Evolutionary conservation across 2,113 vertebrate genomes (phyloP).

Genomic region (Astatotilapia flaviijosephi): DNA sequence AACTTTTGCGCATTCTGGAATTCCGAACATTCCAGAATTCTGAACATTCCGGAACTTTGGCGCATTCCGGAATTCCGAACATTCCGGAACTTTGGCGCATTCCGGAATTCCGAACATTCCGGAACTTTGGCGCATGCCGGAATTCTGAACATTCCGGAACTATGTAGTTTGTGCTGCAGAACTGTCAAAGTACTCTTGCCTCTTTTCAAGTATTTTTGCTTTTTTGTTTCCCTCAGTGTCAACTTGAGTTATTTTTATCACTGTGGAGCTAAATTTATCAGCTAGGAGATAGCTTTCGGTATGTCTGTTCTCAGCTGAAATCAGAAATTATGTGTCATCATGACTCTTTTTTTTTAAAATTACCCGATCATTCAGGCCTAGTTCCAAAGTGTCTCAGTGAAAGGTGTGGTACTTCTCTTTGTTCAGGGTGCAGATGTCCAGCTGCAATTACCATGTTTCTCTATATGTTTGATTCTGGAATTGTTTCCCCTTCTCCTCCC

Average conservation of each 20-base stretch:
- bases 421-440: not conserved
- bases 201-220: not conserved
- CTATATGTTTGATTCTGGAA: not conserved
- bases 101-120: no score
- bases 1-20: no score
- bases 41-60: no score
- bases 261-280: not conserved
- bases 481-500: not conserved
- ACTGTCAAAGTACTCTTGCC: not conserved
- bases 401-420: not conserved
- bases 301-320: not conserved
- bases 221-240: not conserved
- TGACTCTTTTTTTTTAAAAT: not conserved
- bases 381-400: not conserved
- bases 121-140: no score
- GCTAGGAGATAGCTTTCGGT: fast-evolving
- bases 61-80: no score
- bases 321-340: not conserved
- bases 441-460: not conserved
- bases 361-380: not conserved
- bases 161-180: not conserved
- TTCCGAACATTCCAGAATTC: no score
- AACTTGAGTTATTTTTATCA: not conserved
- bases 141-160: no score
- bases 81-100: no score